Evolutionary conservation across 2,888 invertebrate species (phyloP), one percentile per base, ranked within the genome.

Genomic region (Papilio protenor): DNA sequence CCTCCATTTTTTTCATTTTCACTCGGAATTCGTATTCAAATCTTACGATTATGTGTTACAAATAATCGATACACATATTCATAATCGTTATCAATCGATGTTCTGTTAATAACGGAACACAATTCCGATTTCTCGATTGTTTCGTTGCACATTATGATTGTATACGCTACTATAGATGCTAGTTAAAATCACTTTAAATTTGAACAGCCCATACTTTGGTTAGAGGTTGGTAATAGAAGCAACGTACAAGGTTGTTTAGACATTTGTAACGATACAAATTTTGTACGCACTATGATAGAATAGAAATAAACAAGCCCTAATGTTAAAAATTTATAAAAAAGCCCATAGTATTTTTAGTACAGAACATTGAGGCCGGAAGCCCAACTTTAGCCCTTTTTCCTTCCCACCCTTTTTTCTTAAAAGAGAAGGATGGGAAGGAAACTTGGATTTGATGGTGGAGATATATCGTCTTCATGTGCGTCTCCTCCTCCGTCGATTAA

Each of bases 111-210:
- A 78, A 78, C 66, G 75, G 75, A 76, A 76, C 52, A 75, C 72
- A 57, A 76, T 76, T 73, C 72, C 76, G 78, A 78, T 78, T 85
- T 83, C 83, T 81, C 79, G 87, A 85, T 85, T 84, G 82, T 84
- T 86, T 84, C 84, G 71, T 61, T 75, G 16, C 61, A 45, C 75
- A 76, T 61, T 71, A 73, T 76, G 66, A 79, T 79, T 80, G 55
- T 49, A 73, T 72, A 80, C 80, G 77, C 73, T 77, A 71, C 78
- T 75, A 81, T 80, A 80, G 79, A 79, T 40, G 47, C 75, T 80
- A 66, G 77, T 80, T 81, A 78, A 80, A 81, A 79, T 77, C 79
- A 78, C 73, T 78, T 82, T 73, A 75, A 78, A 81, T 78, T 78
- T 79, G 80, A 57, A 73, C 76, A 71, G 57, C 16, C 33, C 12